These are phyloP conservation scores for Drosophila monieri DNA, from an alignment of 2,888 invertebrate genomes.

Conservation along the genomic window DNA sequence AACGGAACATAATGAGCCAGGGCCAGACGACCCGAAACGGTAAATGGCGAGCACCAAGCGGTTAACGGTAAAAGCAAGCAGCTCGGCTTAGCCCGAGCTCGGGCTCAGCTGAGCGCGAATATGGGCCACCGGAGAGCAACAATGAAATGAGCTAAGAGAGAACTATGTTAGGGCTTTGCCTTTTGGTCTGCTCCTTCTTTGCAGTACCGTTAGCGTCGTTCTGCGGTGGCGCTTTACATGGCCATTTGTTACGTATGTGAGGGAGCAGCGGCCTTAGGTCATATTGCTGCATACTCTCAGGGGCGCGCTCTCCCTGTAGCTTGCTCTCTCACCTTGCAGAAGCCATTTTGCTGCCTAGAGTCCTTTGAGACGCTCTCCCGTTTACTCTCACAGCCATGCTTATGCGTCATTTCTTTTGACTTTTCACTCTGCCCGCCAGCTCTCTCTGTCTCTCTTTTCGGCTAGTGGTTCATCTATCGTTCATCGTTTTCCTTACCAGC, in stretches of 20 bases:
- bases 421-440: constrained; percentile 18
- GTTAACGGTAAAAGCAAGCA: constrained; percentile 66
- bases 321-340: constrained; percentile 9
- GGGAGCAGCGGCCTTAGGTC: neutral
- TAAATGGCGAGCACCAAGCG: constrained; percentile 44
- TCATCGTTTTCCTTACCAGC: constrained; percentile 63
- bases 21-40: constrained; percentile 53
- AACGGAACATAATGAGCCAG: constrained; percentile 58
- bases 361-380: constrained; percentile 25
- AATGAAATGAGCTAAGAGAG: constrained; percentile 4
- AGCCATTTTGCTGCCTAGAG: constrained; percentile 48
- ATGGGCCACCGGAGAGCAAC: constrained; percentile 22
- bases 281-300: constrained; percentile 55
- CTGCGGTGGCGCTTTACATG: constrained; percentile 68
- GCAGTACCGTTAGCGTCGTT: constrained; percentile 69
- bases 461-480: constrained; percentile 10
- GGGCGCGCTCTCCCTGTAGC: constrained; percentile 35
- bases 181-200: constrained; percentile 68
- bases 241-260: constrained; percentile 60
- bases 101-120: constrained; percentile 25
- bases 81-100: constrained; percentile 19
- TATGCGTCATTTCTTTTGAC: constrained; percentile 73
- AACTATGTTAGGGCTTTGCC: constrained; percentile 16
- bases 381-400: constrained; percentile 37
- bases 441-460: constrained; percentile 14